A percentile compares a stretch with the other conserved stretches of the same genome.
These are phyloP conservation scores for Chironomus striatipennis DNA, from an alignment of 1,140 invertebrate genomes.

Conservation along the genomic window DNA sequence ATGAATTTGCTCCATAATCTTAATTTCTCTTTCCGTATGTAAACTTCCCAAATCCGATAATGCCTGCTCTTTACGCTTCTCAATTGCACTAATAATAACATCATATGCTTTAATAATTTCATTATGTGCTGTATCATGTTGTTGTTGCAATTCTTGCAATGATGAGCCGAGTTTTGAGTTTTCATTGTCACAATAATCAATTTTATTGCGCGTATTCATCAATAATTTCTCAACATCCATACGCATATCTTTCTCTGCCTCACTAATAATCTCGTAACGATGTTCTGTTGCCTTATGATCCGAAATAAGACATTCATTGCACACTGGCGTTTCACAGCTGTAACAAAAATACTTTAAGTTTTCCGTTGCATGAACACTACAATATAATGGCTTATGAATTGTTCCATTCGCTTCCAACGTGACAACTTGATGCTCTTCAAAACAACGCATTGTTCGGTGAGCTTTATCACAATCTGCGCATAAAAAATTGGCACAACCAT, in stretches of 20 bases:
- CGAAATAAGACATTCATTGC: constrained; percentile 68
- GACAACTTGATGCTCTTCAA: constrained; percentile 84
- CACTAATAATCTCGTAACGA: constrained; percentile 64
- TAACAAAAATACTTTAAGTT: constrained; percentile 74
- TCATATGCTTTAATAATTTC: constrained; percentile 78
- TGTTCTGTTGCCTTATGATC: constrained; percentile 69
- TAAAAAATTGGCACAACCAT: constrained; percentile 86
- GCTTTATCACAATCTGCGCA: constrained; percentile 89
- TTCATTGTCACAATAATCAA: constrained; percentile 64
- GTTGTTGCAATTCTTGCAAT: constrained; percentile 73
- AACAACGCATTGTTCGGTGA: constrained; percentile 89
- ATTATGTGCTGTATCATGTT: constrained; percentile 76
- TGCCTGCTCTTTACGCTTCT: constrained; percentile 64
- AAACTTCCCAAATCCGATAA: constrained; percentile 67
- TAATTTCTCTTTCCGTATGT: constrained; percentile 75
- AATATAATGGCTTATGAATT: constrained; percentile 76
- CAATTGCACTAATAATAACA: constrained; percentile 71
- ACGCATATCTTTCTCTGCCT: constrained; percentile 64
- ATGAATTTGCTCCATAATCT: constrained; percentile 79
- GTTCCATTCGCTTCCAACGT: constrained; percentile 71
- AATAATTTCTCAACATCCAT: constrained; percentile 66
- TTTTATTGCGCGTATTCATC: constrained; percentile 60
- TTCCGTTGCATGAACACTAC: constrained; percentile 64
- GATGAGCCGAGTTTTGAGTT: constrained; percentile 62
- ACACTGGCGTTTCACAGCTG: constrained; percentile 71